Evolutionary conservation across 2,113 vertebrate species (phyloP).

Genomic region (Centropristis striata): DNA sequence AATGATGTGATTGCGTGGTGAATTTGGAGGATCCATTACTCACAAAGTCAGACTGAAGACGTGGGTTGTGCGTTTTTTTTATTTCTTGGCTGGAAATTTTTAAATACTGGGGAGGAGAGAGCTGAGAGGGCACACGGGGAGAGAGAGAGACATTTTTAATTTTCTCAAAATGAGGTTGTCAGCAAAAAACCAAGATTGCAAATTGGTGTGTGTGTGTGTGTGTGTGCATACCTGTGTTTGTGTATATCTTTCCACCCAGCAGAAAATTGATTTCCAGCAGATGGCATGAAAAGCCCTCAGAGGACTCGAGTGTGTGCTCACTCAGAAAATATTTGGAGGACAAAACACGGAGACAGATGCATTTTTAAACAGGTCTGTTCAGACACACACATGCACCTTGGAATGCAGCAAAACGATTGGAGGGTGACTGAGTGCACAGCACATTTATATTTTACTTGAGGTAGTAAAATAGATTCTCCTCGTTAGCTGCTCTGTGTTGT

Average conservation of each 20-base stretch:
- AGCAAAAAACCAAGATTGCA: slow-evolving; percentile 34
- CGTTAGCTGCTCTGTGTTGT: not conserved
- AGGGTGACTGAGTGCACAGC: not conserved
- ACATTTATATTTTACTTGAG: slow-evolving; percentile 15
- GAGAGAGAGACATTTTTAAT: slow-evolving; percentile 1
- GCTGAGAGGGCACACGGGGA: not conserved
- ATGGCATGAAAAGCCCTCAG: slow-evolving; percentile 57
- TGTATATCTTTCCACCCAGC: not conserved
- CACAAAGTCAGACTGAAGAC: slow-evolving; percentile 10
- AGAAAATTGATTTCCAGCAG: slow-evolving; percentile 60
- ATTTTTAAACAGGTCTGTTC: slow-evolving; percentile 46
- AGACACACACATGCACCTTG: slow-evolving; percentile 13
- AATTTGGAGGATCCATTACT: slow-evolving; percentile 36
- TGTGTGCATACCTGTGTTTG: not conserved
- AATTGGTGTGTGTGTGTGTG: slow-evolving; percentile 13
- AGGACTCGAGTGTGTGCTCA: slow-evolving; percentile 11
- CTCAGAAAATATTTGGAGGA: slow-evolving; percentile 49
- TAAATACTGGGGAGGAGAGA: not conserved
- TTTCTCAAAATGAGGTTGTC: slow-evolving; percentile 28
- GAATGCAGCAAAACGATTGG: not conserved
- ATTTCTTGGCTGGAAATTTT: not conserved
- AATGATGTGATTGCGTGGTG: slow-evolving; percentile 9
- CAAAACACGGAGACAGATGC: slow-evolving; percentile 22
- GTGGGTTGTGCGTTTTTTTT: slow-evolving; percentile 6
- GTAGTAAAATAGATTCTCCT: not conserved